Percentiles rank a stretch among this genome's conserved stretches.
phyloP scores from a whole-genome alignment of 1,140 invertebrate genomes.

The Hyphantria cunea region DNA sequence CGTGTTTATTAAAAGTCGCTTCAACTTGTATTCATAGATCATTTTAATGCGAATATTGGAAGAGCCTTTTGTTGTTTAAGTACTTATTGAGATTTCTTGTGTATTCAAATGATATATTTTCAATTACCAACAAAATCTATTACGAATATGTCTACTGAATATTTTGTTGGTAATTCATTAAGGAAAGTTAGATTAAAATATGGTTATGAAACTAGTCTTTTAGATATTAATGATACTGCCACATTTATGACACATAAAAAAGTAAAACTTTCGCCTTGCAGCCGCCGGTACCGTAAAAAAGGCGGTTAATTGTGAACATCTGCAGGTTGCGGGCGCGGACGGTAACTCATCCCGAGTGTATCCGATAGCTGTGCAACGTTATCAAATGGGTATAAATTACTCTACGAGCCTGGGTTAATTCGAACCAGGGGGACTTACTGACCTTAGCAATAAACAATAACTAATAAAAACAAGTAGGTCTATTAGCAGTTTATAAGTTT shows the following conservation, averaged over 20 bases:
- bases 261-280: conserved; percentile 31
- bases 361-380: conserved; percentile 3
- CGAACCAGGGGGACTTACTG: conserved; percentile 1
- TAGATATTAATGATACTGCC: conserved; percentile 2
- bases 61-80: background rate
- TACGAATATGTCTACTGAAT: no score
- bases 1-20: conserved; percentile 19
- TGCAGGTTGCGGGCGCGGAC: conserved; percentile 39
- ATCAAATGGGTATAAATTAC: conserved; percentile 36
- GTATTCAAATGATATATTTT: no score
- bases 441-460: conserved; percentile 3
- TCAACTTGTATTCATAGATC: conserved; percentile 7
- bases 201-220: background rate
- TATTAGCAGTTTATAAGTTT: background rate
- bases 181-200: no score
- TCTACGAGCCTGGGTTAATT: conserved; percentile 30
- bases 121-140: no score
- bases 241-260: conserved; percentile 29
- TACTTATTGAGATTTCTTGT: no score
- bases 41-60: conserved; percentile 1
- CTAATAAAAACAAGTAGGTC: background rate
- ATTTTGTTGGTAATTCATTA: no score
- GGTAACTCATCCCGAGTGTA: conserved; percentile 37
- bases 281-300: conserved; percentile 40
- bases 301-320: conserved; percentile 55